These are phyloP conservation scores for Agrotis puta DNA, from an alignment of 2,888 invertebrate genomes.

Conservation along the genomic window DNA sequence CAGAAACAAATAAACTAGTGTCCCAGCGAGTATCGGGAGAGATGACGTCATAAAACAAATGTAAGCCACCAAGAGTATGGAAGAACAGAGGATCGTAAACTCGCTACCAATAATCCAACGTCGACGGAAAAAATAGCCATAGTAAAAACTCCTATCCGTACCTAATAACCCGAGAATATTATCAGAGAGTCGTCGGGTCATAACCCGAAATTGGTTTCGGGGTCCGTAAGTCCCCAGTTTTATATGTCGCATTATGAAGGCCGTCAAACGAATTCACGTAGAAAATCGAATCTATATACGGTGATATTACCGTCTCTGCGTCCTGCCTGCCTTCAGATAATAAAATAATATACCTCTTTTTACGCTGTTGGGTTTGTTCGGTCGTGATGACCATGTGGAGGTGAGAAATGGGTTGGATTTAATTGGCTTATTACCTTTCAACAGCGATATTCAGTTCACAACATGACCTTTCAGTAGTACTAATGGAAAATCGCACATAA, in stretches of 20 bases:
- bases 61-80: constrained; percentile 78
- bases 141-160: constrained; percentile 91
- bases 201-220: constrained; percentile 92
- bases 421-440: constrained; percentile 35
- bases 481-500: constrained; percentile 25
- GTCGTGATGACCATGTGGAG: constrained; percentile 64
- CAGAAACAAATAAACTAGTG: constrained; percentile 68
- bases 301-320: constrained; percentile 88
- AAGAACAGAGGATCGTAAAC: constrained; percentile 85
- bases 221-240: constrained; percentile 91
- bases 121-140: constrained; percentile 91
- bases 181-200: constrained; percentile 91
- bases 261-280: constrained; percentile 92
- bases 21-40: constrained; percentile 67
- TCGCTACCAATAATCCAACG: constrained; percentile 87
- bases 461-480: constrained; percentile 2
- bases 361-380: constrained; percentile 76
- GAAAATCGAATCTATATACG: constrained; percentile 92
- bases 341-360: constrained; percentile 91
- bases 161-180: constrained; percentile 91
- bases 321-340: constrained; percentile 88
- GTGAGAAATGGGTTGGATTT: constrained; percentile 50
- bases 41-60: constrained; percentile 86
- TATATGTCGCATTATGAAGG: constrained; percentile 92
- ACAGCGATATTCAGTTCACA: background rate